Percentiles rank a stretch among this genome's conserved stretches.
Evolutionary conservation across 1,140 invertebrate genomes (phyloP).

Genomic region (Acyrthosiphon pisum): DNA sequence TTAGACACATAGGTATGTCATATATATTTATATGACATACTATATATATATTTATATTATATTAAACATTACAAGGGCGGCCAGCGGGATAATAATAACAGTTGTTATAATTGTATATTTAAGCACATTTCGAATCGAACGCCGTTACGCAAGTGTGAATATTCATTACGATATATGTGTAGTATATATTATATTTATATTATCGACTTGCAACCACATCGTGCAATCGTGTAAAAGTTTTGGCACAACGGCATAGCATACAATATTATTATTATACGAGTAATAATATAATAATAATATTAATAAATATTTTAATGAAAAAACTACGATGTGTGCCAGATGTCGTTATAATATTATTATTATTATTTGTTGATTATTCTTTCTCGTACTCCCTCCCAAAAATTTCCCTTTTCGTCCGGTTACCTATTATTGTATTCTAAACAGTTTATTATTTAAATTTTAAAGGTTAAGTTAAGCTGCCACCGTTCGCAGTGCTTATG

Average conservation of each 20-base stretch:
- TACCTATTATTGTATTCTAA: neutral
- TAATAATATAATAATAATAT: conserved; percentile 18
- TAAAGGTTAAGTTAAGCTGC: neutral
- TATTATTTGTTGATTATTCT: conserved; percentile 20
- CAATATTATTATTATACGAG: conserved; percentile 19
- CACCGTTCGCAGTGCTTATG: neutral
- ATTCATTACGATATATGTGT: neutral
- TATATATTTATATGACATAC: too few species aligned
- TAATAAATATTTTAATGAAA: conserved; percentile 16
- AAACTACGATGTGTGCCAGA: conserved; percentile 23
- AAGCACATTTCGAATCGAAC: neutral
- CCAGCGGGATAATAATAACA: neutral
- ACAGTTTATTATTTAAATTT: neutral
- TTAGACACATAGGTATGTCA: neutral
- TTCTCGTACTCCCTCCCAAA: neutral
- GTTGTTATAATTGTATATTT: neutral
- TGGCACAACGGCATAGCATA: conserved; percentile 25
- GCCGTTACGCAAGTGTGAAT: neutral
- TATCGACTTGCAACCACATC: neutral
- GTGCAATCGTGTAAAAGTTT: conserved; percentile 11
- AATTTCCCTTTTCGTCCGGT: neutral
- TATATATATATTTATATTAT: neutral
- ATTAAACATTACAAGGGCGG: neutral
- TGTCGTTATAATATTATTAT: neutral
- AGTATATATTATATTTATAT: neutral